A percentile compares a stretch with the other conserved stretches of the same genome.
phyloP scores from a whole-genome alignment of 2,113 vertebrate species.

The Sialia sialis region DNA sequence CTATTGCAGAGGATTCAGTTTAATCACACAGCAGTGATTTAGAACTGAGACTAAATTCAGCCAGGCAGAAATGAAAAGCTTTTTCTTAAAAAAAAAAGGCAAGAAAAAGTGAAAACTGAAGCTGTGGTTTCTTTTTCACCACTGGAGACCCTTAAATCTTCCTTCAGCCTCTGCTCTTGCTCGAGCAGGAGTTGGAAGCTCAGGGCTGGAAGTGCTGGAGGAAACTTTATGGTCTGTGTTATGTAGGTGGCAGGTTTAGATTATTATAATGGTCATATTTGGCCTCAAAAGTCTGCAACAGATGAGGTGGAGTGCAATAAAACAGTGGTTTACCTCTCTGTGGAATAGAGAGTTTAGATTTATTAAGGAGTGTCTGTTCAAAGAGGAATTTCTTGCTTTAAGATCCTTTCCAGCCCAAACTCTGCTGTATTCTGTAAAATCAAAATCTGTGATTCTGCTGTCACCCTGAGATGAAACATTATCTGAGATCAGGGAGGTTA shows the following conservation, averaged over 20 bases:
- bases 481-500: not conserved
- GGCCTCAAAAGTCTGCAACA: not conserved
- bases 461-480: not conserved
- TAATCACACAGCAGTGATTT: not conserved
- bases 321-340: not conserved
- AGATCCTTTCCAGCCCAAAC: not conserved
- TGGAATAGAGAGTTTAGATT: not conserved
- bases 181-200: not conserved
- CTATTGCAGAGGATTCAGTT: not conserved
- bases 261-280: not conserved
- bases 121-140: not conserved
- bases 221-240: constrained; percentile 5
- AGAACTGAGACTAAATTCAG: not conserved
- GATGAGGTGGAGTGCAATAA: not conserved
- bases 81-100: not conserved
- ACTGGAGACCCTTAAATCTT: not conserved
- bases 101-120: not conserved
- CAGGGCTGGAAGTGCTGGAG: not conserved
- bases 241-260: not conserved
- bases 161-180: not conserved
- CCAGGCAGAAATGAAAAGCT: not conserved
- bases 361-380: not conserved
- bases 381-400: not conserved
- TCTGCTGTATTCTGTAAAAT: not conserved
- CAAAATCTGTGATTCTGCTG: not conserved